phyloP scores from a whole-genome alignment of 2,113 vertebrate species.

The Tamias sibiricus region DNA sequence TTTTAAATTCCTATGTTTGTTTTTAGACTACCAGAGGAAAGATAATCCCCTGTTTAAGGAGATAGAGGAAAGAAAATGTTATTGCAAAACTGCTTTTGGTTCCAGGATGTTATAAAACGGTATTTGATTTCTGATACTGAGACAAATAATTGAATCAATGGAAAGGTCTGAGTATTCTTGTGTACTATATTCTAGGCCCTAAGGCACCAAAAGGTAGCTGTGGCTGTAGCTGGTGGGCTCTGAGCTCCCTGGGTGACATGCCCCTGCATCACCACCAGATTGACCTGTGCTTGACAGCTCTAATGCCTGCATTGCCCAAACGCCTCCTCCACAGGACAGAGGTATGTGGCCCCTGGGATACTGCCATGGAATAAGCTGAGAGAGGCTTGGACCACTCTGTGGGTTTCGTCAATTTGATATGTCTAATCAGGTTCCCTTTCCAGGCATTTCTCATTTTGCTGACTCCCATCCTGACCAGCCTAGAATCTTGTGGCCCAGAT shows the following conservation, averaged over 20 bases:
- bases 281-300: neutral
- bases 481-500: neutral
- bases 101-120: neutral
- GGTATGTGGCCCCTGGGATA: neutral
- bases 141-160: constrained; percentile 5
- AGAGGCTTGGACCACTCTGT: neutral
- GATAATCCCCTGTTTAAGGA: neutral
- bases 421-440: neutral
- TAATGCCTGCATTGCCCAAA: neutral
- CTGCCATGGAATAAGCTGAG: neutral
- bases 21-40: constrained; percentile 8
- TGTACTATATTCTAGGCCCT: neutral
- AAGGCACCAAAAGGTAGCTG: neutral
- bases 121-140: neutral
- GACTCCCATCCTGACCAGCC: neutral
- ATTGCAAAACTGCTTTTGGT: neutral
- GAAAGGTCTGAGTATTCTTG: neutral
- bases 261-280: too few species aligned
- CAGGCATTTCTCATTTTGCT: constrained; percentile 11
- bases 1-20: neutral
- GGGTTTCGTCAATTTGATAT: neutral
- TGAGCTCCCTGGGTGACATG: neutral
- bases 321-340: neutral
- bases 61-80: neutral
- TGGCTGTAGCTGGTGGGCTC: neutral